Conservation (phyloP, 1,140 invertebrate species). For the Anadara kagoshimensis region DNA sequence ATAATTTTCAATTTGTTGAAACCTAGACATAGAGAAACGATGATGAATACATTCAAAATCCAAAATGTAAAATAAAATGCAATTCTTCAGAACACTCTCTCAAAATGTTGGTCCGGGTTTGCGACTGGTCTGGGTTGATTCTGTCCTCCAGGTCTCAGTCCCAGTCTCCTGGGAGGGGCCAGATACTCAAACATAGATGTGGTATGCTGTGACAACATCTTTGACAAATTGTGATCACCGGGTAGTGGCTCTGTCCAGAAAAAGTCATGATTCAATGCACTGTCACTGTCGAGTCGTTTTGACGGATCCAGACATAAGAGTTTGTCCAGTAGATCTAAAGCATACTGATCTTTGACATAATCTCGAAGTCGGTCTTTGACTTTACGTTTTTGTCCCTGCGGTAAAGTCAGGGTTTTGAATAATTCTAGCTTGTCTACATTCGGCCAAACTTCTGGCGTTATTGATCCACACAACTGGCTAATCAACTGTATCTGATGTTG, state of each 20-base stretch:
- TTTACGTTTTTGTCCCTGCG: slow-evolving; percentile 92
- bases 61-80: too few relatives aligned
- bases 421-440: slow-evolving; percentile 94
- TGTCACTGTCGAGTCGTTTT: slow-evolving; percentile 92
- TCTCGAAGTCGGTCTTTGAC: slow-evolving; percentile 91
- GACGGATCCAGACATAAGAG: slow-evolving; percentile 92
- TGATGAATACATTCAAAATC: too few relatives aligned
- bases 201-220: slow-evolving; percentile 94
- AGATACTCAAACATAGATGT: slow-evolving; percentile 98
- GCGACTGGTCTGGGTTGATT: slow-evolving; percentile 38
- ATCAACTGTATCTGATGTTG: slow-evolving; percentile 97
- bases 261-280: slow-evolving; percentile 97
- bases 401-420: slow-evolving; percentile 92
- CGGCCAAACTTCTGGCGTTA: slow-evolving; percentile 94
- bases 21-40: too few relatives aligned
- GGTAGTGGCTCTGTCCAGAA: slow-evolving; percentile 99
- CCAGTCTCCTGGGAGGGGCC: slow-evolving; percentile 81
- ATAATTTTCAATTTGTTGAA: too few relatives aligned
- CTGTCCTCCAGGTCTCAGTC: slow-evolving; percentile 43
- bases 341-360: slow-evolving; percentile 94
- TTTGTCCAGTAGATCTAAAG: slow-evolving; percentile 95
- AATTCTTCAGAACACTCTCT: slow-evolving; percentile 61
- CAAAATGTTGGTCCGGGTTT: slow-evolving; percentile 69
- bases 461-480: slow-evolving; percentile 96
- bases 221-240: slow-evolving; percentile 81